Evolutionary conservation across 2,888 invertebrate species (phyloP), one percentile per base, ranked within the genome.

Genomic region (Cosmopolites sordidus): DNA sequence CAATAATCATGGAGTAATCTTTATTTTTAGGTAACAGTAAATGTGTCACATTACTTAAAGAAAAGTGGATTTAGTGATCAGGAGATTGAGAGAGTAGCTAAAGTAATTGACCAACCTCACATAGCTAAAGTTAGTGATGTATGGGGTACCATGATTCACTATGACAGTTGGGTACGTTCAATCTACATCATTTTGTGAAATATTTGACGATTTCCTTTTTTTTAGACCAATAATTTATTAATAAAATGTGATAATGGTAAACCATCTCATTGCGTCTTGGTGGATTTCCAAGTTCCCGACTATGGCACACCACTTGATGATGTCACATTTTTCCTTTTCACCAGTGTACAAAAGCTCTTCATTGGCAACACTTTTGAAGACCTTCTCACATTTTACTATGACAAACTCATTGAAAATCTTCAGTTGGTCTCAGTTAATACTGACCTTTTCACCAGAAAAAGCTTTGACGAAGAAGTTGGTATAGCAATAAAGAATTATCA

Each of bases 221-320:
- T 58, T 30, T 18, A 58, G 82, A 75, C 77, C n/a, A 82, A 81
- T 61, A 82, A 82, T 59, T 69, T 79, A 2, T 74, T 82, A 72
- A 67, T 81, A 16, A 75, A 75, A 60, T 73, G 73, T 41, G 59
- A 62, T 45, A 54, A 64, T 43, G 61, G 57, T 9, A 61, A 62
- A 58, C 71, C 77, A 0, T 46, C 63, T n/a, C 47, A 53, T 14
- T 66, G 63, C 1, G 73, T 74, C 50, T 70, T 82, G 49, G 69
- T 82, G 0, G 82, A 82, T 62, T 82, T 80, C 60, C 82, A 82
- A 69, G 71, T 77, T 30, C 74, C 76, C 1, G 65, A 75, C 15
- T 78, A 78, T 49, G 71, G 75, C 3, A 78, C 77, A 9, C 71
- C 80, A 8, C 16, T 44, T 5, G 39, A 38, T 12, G 57, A 58